phyloP scores from a whole-genome alignment of 92 coral and sea anemone species.

The Parazoanthus atlanticus region DNA sequence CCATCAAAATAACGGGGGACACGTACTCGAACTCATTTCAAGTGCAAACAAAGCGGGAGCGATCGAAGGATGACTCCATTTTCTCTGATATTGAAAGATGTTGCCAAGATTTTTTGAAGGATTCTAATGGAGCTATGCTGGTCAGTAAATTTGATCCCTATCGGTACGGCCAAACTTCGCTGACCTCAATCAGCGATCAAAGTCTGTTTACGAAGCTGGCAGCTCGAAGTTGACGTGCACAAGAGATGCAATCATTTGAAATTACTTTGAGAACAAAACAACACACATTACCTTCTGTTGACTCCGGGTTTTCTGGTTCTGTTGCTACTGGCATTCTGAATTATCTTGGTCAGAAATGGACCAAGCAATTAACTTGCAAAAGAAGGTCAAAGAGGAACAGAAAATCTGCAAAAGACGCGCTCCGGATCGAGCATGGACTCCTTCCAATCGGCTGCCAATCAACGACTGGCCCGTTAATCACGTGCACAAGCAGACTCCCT shows the following conservation, averaged over 20 bases:
- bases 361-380: background rate
- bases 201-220: slow-evolving; percentile 8
- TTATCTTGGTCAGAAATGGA: background rate
- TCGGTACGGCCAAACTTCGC: background rate
- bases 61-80: background rate
- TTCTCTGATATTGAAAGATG: background rate
- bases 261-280: background rate
- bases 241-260: background rate
- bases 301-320: slow-evolving; percentile 32
- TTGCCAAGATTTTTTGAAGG: background rate
- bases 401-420: slow-evolving; percentile 27
- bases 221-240: background rate
- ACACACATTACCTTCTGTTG: slow-evolving; percentile 32
- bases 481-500: slow-evolving; percentile 32
- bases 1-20: slow-evolving; percentile 11
- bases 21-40: slow-evolving; percentile 1
- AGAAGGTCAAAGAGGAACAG: slow-evolving; percentile 3
- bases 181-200: slow-evolving; percentile 13
- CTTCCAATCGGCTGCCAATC: slow-evolving; percentile 20
- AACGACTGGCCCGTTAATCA: slow-evolving; percentile 15
- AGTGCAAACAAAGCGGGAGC: slow-evolving; percentile 15
- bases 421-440: slow-evolving; percentile 1
- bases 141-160: background rate
- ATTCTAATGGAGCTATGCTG: background rate
- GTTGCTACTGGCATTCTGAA: slow-evolving; percentile 37